Percentiles rank a stretch among this genome's conserved stretches.
phyloP scores from a whole-genome alignment of 2,888 invertebrate genomes.

The Embidobia sp. region DNA sequence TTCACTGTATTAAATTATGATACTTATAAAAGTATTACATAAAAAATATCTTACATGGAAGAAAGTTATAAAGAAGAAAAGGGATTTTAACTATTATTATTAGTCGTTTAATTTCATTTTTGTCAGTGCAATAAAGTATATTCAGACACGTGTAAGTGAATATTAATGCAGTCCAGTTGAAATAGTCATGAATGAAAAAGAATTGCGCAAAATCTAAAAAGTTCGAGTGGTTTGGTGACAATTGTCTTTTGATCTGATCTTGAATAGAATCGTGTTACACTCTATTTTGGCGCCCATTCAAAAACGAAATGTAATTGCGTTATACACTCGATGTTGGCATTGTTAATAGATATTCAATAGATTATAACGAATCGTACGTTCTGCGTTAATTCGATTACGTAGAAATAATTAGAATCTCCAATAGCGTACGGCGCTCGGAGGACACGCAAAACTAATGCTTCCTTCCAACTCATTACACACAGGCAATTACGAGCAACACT shows the following conservation, averaged over 20 bases:
- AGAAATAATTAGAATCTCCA: background rate
- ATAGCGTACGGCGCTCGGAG: background rate
- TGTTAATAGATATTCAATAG: conserved; percentile 30
- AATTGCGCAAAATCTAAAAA: too few species aligned
- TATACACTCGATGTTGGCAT: conserved; percentile 5
- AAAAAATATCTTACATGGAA: too few species aligned
- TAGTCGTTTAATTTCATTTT: too few species aligned
- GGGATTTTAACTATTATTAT: too few species aligned
- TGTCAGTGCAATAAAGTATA: too few species aligned
- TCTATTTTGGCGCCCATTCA: conserved; percentile 30
- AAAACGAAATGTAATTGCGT: conserved; percentile 32
- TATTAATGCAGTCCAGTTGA: too few species aligned
- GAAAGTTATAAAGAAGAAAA: too few species aligned
- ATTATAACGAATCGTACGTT: conserved; percentile 15
- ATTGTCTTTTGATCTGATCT: conserved; percentile 24
- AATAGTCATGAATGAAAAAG: too few species aligned
- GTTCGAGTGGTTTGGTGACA: too few species aligned
- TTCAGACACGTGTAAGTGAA: too few species aligned
- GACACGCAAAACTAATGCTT: background rate
- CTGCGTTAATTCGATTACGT: conserved; percentile 18
- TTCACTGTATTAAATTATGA: too few species aligned
- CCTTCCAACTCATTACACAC: background rate
- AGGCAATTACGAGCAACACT: background rate
- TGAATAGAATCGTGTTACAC: background rate
- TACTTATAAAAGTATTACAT: too few species aligned